Base-by-base conservation (phyloP, 2,888 invertebrate genomes). In the Drosophila histrio region DNA sequence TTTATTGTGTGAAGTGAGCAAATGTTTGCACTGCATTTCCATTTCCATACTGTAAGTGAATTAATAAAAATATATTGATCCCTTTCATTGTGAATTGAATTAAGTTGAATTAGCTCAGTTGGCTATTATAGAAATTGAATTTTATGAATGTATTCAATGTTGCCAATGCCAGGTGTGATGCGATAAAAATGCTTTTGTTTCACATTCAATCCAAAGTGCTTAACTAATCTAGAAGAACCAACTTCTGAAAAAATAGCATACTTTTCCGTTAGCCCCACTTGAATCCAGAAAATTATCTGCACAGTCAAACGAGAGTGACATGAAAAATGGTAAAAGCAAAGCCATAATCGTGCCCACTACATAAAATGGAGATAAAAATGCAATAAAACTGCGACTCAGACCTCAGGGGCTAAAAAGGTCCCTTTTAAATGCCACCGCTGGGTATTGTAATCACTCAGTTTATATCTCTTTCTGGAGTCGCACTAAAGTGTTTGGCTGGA, bases 381-480 rank as follows among this genome's bases (percentile, higher is more conserved):
- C 62, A 75, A 75, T 77, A 80, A 70, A 80, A 77, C 9, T 46
- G 62, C 61, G 64, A 61, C 56, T 54, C 43, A 43, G 63, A 54
- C 54, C 9, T 15, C 13, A 13, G 22, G 38, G 28, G 38, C n/a
- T 36, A 50, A 41, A 34, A 61, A 44, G 46, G 28, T 6, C 30
- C n/a, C 17, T 62, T 54, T 67, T 64, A 80, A 77, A 80, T 77
- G 77, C 65, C 26, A 60, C 72, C 65, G 52, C 52, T 74, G 74
- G 64, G 77, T 77, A 80, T 75, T 77, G 79, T 79, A 74, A 79
- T 77, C 72, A 77, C 69, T 80, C 69, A 75, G 74, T 56, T 66
- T 63, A 63, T 65, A 59, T 75, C 36, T 19, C 62, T 57, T 38
- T 43, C 36, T 19, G n/a, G 32, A 3, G 7, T 41, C 36, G 41